Percentiles rank a stretch among this genome's conserved stretches.
phyloP scores from a whole-genome alignment of 2,797 vertebrate species.

The Phrynocephalus forsythii region DNA sequence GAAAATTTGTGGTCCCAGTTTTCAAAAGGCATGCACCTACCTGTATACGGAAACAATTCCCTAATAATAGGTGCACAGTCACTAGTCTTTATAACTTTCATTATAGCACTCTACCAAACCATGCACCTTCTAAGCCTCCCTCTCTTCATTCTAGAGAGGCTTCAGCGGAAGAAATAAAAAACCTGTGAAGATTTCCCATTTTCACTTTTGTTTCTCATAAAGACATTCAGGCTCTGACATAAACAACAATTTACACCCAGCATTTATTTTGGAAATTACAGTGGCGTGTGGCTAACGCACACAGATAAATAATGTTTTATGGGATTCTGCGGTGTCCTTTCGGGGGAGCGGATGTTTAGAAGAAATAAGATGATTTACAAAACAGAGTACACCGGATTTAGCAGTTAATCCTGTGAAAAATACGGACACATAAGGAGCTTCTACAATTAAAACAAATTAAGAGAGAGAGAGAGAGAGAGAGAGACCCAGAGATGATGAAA shows the following conservation, averaged over 20 bases:
- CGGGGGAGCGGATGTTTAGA: slow-evolving; percentile 77
- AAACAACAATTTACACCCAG: slow-evolving; percentile 83
- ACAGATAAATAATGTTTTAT: slow-evolving; percentile 84
- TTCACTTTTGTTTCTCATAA: slow-evolving; percentile 84
- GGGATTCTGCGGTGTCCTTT: slow-evolving; percentile 81
- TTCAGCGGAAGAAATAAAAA: slow-evolving; percentile 79
- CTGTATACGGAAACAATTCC: slow-evolving; percentile 69
- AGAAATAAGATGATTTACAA: slow-evolving; percentile 74
- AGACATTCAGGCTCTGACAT: slow-evolving; percentile 82
- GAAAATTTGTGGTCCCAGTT: slow-evolving; percentile 8
- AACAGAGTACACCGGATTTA: slow-evolving; percentile 68
- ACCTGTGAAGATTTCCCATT: slow-evolving; percentile 75
- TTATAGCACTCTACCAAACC: slow-evolving; percentile 70
- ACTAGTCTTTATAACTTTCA: slow-evolving; percentile 73
- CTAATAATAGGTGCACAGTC: slow-evolving; percentile 71
- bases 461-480: not conserved
- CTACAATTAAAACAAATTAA: slow-evolving; percentile 54
- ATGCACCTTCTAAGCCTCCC: slow-evolving; percentile 43
- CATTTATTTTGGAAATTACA: slow-evolving; percentile 85
- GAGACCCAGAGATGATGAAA: too few species aligned
- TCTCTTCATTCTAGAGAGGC: slow-evolving; percentile 69
- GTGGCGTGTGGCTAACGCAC: slow-evolving; percentile 80
- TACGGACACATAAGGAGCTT: slow-evolving; percentile 57
- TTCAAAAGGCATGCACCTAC: slow-evolving; percentile 1
- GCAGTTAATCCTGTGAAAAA: slow-evolving; percentile 78